Evolutionary conservation across 2,113 vertebrate species (phyloP).

Genomic region (Rhabdornis inornatus): DNA sequence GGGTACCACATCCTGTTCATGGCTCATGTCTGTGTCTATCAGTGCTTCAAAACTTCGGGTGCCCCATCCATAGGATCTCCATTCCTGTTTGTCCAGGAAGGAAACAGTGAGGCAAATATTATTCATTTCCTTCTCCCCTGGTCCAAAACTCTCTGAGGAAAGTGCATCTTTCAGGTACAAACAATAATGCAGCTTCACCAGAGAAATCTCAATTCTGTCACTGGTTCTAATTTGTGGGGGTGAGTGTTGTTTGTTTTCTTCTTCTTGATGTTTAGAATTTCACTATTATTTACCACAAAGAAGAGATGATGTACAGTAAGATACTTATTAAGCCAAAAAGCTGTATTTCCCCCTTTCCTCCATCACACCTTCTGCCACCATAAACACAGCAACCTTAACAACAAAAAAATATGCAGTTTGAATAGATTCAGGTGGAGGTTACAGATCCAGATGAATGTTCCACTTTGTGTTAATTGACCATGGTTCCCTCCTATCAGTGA

Average conservation of each 20-base stretch:
- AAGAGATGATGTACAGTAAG: not conserved
- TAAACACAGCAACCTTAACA: not conserved
- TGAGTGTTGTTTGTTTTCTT: too few relatives aligned
- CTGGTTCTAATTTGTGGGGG: not conserved
- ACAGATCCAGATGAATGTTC: not conserved
- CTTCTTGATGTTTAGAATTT: not conserved
- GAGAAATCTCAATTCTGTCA: not conserved
- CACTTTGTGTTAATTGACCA: not conserved
- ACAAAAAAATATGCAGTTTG: fast-evolving
- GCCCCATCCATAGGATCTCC: not conserved
- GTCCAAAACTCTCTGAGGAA: not conserved
- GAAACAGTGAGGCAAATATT: fast-evolving
- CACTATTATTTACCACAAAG: not conserved
- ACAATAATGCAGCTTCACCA: not conserved
- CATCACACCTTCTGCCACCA: not conserved
- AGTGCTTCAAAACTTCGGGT: not conserved
- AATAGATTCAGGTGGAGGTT: not conserved
- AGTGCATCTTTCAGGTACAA: not conserved
- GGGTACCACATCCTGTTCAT: fast-evolving
- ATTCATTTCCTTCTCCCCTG: not conserved
- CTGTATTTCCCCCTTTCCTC: not conserved
- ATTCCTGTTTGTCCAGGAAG: not conserved
- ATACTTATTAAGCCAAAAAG: not conserved
- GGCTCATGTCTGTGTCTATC: fast-evolving
- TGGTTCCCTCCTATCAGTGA: not conserved